Conservation (phyloP, 2,113 vertebrate genomes). For the Protobothrops mucrosquamatus region DNA sequence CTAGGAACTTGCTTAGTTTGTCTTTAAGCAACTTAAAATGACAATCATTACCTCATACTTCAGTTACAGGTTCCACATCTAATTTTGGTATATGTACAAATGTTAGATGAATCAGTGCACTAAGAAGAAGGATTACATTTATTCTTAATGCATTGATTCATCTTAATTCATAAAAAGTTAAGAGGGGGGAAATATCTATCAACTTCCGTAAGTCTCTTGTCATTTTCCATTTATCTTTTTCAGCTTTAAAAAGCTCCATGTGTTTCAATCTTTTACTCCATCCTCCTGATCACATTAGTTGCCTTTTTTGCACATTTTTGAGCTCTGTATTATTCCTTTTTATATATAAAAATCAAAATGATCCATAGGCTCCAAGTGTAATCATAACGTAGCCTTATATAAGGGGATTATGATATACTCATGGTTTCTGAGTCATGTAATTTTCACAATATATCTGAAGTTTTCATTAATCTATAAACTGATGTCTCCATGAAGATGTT, state of each 20-base stretch:
- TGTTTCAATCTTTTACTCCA: background rate
- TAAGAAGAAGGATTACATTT: background rate
- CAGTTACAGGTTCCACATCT: background rate
- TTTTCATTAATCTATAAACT: background rate
- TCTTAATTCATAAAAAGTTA: background rate
- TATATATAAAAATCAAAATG: background rate
- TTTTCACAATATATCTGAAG: background rate
- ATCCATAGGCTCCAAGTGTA: background rate
- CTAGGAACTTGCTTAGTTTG: background rate
- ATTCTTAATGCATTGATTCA: background rate
- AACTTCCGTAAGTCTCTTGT: background rate
- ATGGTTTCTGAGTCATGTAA: background rate
- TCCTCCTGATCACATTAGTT: background rate
- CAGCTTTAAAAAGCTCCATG: background rate
- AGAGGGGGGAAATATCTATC: background rate
- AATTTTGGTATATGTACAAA: background rate
- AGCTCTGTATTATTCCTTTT: background rate
- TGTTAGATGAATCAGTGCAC: background rate
- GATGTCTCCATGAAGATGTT: background rate
- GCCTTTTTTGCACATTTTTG: background rate
- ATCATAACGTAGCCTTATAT: background rate
- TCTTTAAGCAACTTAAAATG: background rate
- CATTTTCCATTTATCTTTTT: background rate
- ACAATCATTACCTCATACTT: background rate
- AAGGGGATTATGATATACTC: background rate